Conservation (phyloP, 2,113 vertebrate genomes). For the Bungarus multicinctus region DNA sequence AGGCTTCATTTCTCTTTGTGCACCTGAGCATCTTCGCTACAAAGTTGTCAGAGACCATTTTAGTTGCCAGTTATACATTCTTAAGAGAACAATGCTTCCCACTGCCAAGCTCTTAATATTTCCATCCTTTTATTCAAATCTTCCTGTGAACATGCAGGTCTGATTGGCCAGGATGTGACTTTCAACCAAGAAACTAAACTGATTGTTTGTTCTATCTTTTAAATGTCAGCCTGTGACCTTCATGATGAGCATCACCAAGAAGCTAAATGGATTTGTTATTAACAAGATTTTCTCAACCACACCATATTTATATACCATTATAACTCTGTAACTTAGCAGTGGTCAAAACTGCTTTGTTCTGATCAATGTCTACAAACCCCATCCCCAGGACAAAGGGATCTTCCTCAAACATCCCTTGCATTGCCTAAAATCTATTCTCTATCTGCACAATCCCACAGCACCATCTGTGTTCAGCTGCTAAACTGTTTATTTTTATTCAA, state of each 20-base stretch:
- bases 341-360: background rate
- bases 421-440: background rate
- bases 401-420: background rate
- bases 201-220: background rate
- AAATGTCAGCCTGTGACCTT: background rate
- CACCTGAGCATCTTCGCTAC: conserved; percentile 8
- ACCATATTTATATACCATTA: background rate
- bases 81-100: background rate
- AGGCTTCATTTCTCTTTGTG: conserved; percentile 32
- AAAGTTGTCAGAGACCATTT: conserved; percentile 10
- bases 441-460: background rate
- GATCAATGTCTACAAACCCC: background rate
- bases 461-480: background rate
- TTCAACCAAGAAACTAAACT: background rate
- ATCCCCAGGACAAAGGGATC: background rate
- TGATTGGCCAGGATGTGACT: background rate
- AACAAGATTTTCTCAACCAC: background rate
- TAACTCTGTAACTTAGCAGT: background rate
- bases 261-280: accelerated
- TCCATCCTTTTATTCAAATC: conserved; percentile 1
- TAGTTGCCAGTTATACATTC: background rate
- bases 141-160: background rate
- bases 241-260: background rate
- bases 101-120: background rate
- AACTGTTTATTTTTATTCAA: background rate